A percentile compares a stretch with the other conserved stretches of the same genome.
These are phyloP conservation scores for Caerostris extrusa DNA, from an alignment of 1,140 invertebrate species.

Conservation along the genomic window DNA sequence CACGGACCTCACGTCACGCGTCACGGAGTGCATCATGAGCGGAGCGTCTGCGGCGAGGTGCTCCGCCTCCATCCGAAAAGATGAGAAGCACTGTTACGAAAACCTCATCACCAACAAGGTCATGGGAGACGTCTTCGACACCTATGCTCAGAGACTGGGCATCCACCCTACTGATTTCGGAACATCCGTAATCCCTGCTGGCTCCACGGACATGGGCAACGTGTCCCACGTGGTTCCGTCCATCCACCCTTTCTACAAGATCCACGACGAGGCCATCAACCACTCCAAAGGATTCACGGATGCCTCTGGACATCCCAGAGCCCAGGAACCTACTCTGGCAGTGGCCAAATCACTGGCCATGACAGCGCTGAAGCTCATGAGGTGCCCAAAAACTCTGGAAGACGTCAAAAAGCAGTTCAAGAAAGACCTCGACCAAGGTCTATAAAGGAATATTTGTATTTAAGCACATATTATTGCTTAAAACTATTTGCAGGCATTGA, in stretches of 20 bases:
- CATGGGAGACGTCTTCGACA: not conserved
- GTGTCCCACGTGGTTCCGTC: slow-evolving; percentile 81
- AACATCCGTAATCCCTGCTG: slow-evolving; percentile 1
- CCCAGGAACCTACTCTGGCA: slow-evolving; percentile 79
- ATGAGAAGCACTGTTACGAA: not conserved
- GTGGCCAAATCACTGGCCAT: slow-evolving; percentile 80
- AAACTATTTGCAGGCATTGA: no score
- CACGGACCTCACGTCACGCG: slow-evolving; percentile 74
- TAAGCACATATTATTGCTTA: no score
- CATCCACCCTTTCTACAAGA: slow-evolving; percentile 81
- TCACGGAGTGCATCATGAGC: not conserved
- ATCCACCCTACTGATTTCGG: not conserved
- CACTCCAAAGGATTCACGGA: slow-evolving; percentile 80
- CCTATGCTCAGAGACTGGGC: not conserved
- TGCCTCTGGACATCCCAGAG: slow-evolving; percentile 79
- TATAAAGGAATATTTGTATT: not conserved
- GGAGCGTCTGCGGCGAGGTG: not conserved
- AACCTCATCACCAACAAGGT: slow-evolving; percentile 15
- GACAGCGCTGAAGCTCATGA: slow-evolving; percentile 79
- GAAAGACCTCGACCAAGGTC: not conserved
- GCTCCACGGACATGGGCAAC: slow-evolving; percentile 78
- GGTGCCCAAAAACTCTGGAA: slow-evolving; percentile 29
- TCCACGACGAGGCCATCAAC: slow-evolving; percentile 78
- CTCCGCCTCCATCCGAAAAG: not conserved
- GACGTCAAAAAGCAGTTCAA: not conserved